phyloP scores from a whole-genome alignment of 1,140 invertebrate genomes.

The Camponotus floridanus region DNA sequence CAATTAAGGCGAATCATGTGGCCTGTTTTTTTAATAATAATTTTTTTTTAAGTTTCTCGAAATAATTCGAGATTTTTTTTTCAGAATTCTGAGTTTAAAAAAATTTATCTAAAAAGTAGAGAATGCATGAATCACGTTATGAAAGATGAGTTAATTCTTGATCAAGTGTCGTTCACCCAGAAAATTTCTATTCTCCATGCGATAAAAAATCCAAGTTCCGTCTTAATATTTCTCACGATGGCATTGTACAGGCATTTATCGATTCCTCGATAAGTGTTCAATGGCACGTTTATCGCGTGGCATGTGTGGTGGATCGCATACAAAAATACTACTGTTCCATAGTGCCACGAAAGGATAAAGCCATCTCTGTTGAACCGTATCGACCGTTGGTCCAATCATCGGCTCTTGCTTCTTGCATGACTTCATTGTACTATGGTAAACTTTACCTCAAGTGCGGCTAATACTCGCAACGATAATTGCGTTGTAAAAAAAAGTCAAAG shows the following conservation, averaged over 20 bases:
- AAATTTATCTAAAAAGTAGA: background rate
- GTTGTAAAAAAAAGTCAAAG: background rate
- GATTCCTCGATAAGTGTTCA: slow-evolving; percentile 69
- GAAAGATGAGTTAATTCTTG: slow-evolving; percentile 5
- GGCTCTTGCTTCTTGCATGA: slow-evolving; percentile 25
- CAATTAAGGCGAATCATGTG: too few species aligned
- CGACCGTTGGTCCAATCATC: slow-evolving; percentile 39
- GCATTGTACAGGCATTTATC: slow-evolving; percentile 73
- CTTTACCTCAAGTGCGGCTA: background rate
- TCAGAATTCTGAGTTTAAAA: too few species aligned
- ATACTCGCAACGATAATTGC: background rate
- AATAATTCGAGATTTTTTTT: too few species aligned
- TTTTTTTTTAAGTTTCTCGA: background rate
- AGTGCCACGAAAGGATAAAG: slow-evolving; percentile 74
- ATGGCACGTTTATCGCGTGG: slow-evolving; percentile 72
- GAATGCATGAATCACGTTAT: background rate
- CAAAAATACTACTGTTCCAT: slow-evolving; percentile 80
- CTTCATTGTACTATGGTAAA: slow-evolving; percentile 28
- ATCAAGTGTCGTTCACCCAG: slow-evolving; percentile 36
- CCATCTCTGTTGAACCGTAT: slow-evolving; percentile 73
- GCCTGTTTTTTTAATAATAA: background rate
- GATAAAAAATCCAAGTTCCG: slow-evolving; percentile 41
- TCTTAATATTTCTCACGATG: slow-evolving; percentile 70
- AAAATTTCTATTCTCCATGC: slow-evolving; percentile 3
- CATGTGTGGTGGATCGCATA: slow-evolving; percentile 75